Evolutionary conservation across 2,888 invertebrate genomes (phyloP), one percentile per base, ranked within the genome.

Genomic region (Caenorhabditis japonica): DNA sequence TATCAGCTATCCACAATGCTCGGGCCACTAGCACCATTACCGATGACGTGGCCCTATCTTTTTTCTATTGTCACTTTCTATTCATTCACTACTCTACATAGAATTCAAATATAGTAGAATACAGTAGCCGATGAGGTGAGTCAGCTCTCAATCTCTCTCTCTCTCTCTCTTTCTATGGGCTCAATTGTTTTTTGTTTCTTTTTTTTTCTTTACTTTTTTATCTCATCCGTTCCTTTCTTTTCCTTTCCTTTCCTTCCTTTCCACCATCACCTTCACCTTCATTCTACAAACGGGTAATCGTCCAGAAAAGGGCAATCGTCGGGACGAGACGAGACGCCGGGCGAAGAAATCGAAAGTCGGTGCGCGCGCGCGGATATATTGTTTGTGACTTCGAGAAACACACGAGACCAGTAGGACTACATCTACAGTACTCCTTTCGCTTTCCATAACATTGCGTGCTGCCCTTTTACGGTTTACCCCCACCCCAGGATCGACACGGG

Each of bases 361-460:
- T 53, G 47, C 2, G 7, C 21, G 55, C 56, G 55, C 55, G 56
- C 19, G 8, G 39, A 56, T 47, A 64, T 64, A 56, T 64, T 68
- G 68, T 59, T 59, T 59, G 68, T 59, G 59, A 58, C 68, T 59
- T 68, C 59, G 68, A 53, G 59, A 53, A 58, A 58, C 66, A n/a
- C n/a, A 58, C 66, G 66, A 68, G 66, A 68, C 66, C 58, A 68
- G 66, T 68, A 64, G 64, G 64, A 55, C 46, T 55, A 62, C 46
- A 60, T 58, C 58, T 71, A 62, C 70, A 71, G 70, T 71, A 71
- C 49, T 56, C 70, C 70, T 71, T 71, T 71, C 70, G 62, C 70
- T 71, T 71, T 56, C 30, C 44, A n/a, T n/a, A n/a, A n/a, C n/a
- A n/a, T n/a, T n/a, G n/a, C n/a, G 34, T 19, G 49, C 27, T 71